These are phyloP conservation scores for Falcaria lacertinaria DNA, from an alignment of 2,888 invertebrate species.

Conservation along the genomic window DNA sequence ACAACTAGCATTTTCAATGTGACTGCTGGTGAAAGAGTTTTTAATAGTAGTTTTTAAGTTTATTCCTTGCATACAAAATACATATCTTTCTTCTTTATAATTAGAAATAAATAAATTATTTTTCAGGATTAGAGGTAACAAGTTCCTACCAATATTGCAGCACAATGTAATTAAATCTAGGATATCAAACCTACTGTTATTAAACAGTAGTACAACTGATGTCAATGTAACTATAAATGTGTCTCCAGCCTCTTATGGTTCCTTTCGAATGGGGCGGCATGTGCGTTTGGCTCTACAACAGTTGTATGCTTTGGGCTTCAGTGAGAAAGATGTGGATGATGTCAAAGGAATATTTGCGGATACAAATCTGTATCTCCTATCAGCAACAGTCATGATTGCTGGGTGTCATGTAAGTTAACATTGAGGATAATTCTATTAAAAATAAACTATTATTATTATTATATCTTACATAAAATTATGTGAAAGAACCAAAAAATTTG, in stretches of 20 bases:
- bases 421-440: not conserved
- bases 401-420: slow-evolving; percentile 93
- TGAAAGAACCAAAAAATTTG: too few species aligned
- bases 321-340: slow-evolving; percentile 96
- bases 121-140: slow-evolving; percentile 80
- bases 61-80: too few species aligned
- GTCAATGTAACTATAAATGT: slow-evolving; percentile 86
- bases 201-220: slow-evolving; percentile 79
- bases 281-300: slow-evolving; percentile 86
- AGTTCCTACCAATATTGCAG: slow-evolving; percentile 90
- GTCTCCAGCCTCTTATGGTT: slow-evolving; percentile 88
- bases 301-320: slow-evolving; percentile 89
- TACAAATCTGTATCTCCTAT: slow-evolving; percentile 94
- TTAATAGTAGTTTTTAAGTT: too few species aligned
- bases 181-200: slow-evolving; percentile 84
- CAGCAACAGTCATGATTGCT: slow-evolving; percentile 93
- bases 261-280: slow-evolving; percentile 87
- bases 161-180: slow-evolving; percentile 91
- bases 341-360: slow-evolving; percentile 97
- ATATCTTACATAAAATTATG: too few species aligned
- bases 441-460: too few species aligned
- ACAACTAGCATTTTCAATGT: too few species aligned
- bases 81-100: too few species aligned
- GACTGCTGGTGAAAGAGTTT: too few species aligned
- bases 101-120: slow-evolving; percentile 9